These are phyloP conservation scores for Vimba vimba DNA, from an alignment of 2,113 vertebrate species.

Conservation along the genomic window DNA sequence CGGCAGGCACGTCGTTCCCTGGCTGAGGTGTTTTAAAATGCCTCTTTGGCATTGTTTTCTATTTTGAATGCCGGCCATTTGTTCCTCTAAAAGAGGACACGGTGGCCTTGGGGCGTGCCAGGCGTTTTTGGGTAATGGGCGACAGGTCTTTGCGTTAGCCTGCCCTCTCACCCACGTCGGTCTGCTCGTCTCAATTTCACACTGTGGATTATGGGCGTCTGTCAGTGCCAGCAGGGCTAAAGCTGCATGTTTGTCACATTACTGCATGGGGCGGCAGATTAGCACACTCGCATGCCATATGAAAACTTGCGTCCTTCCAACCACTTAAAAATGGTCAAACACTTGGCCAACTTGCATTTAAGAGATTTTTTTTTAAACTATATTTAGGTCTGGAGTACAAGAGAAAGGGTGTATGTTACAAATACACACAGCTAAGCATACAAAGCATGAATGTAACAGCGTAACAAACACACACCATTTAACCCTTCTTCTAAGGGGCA, in stretches of 20 bases:
- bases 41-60: slow-evolving; percentile 66
- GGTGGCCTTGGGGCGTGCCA: slow-evolving; percentile 67
- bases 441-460: not conserved
- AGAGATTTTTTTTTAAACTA: not conserved
- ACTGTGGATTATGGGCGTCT: slow-evolving; percentile 24
- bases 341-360: not conserved
- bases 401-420: not conserved
- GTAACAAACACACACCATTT: not conserved
- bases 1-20: slow-evolving; percentile 50
- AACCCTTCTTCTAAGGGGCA: not conserved
- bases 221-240: slow-evolving; percentile 30
- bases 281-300: slow-evolving; percentile 54
- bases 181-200: slow-evolving; percentile 8
- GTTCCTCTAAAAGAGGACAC: slow-evolving; percentile 52
- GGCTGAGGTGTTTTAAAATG: slow-evolving; percentile 52
- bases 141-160: not conserved
- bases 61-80: slow-evolving; percentile 68
- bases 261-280: slow-evolving; percentile 69
- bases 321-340: slow-evolving; percentile 5
- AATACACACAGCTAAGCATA: not conserved
- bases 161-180: slow-evolving; percentile 30
- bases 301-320: not conserved
- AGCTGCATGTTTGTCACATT: slow-evolving; percentile 72
- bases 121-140: slow-evolving; percentile 58
- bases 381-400: not conserved